Evolutionary conservation across 2,888 invertebrate genomes (phyloP), one percentile per base, ranked within the genome.

Genomic region (Pterostichus niger): DNA sequence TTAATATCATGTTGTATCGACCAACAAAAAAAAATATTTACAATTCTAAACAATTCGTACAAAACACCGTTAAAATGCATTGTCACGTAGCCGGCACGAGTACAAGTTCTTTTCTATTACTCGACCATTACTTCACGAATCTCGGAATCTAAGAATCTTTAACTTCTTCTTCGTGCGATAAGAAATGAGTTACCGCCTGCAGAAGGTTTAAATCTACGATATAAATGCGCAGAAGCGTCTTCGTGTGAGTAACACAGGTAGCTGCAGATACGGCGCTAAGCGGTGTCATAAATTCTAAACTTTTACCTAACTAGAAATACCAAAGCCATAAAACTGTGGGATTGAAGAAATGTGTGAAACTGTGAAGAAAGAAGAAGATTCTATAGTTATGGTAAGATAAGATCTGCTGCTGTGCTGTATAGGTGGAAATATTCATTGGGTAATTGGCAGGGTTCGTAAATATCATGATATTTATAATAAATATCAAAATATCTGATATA

Each of bases 181-280:
- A 54, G 54, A 54, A 54, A 54, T 54, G 54, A 54, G 13, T 54
- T 17, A 15, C 5, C 24, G 61, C 17, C 24, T 24, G 31, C 17
- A 17, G 24, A 17, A 61, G 9, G 15, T 7, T 73, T 73, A 73
- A 73, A 73, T 73, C 73, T 11, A 13, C 17, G 31, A 73, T 73
- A 73, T 73, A 73, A 73, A 73, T 73, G 73, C 73, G 17, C 17
- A 15, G 73, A 46, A 73, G 15, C 73, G 73, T 73, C 10, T 46
- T 40, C 17, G 46, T 44, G 40, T 17, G 2, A 6, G 44, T 46
- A 73, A 68, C 13, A 68, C 68, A 68, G 68, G 68, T 68, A 68
- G 49, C 46, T 17, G 13, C 10, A 11, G 11, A 13, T 31, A 6
- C 44, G 46, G 13, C 31, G 46, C 6, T 40, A 40, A 24, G 1